phyloP scores from a whole-genome alignment of 2,113 vertebrate genomes.

The Pithys albifrons region DNA sequence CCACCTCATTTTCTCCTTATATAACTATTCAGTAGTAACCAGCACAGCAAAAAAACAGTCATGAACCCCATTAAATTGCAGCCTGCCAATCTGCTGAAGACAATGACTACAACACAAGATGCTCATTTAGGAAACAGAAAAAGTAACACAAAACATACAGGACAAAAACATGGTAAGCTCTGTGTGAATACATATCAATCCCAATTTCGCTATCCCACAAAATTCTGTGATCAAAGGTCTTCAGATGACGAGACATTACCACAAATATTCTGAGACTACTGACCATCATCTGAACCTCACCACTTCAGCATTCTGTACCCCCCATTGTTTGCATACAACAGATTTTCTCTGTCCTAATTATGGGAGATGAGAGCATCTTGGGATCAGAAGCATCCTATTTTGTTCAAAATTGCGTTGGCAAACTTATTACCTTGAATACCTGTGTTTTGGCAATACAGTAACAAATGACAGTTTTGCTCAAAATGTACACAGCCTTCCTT shows the following conservation, averaged over 20 bases:
- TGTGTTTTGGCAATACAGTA: background rate
- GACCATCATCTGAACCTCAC: background rate
- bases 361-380: background rate
- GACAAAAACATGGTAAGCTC: background rate
- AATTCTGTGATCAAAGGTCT: background rate
- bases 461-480: background rate
- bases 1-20: background rate
- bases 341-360: background rate
- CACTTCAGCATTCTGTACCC: background rate
- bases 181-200: background rate
- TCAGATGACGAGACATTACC: background rate
- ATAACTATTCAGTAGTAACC: background rate
- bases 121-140: background rate
- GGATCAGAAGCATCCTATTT: background rate
- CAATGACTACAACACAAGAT: background rate
- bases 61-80: background rate
- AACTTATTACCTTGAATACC: accelerated
- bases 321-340: background rate
- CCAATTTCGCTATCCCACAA: background rate
- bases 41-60: background rate
- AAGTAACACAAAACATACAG: background rate
- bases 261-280: background rate
- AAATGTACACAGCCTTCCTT: background rate
- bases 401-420: accelerated
- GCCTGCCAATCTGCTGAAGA: background rate